Evolutionary conservation across 2,797 vertebrate species (phyloP).

Genomic region (Xenopus petersii): DNA sequence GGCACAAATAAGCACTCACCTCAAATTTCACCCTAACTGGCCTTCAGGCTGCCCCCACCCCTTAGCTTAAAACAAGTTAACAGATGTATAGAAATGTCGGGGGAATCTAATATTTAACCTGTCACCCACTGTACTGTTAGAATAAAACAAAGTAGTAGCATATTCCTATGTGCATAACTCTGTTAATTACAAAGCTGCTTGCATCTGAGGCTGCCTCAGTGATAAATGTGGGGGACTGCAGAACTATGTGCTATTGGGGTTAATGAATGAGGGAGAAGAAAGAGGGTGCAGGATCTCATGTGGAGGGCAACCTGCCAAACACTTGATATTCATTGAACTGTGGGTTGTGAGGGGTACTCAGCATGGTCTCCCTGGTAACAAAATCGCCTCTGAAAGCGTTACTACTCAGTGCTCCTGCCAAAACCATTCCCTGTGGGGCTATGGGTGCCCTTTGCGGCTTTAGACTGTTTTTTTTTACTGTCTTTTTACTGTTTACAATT

Average conservation of each 20-base stretch:
- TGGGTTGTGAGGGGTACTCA: slow-evolving; percentile 28
- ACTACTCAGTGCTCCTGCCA: slow-evolving; percentile 17
- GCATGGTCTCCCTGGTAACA: slow-evolving; percentile 36
- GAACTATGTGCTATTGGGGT: neutral
- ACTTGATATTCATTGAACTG: slow-evolving; percentile 30
- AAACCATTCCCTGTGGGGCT: slow-evolving; percentile 19
- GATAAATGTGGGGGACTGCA: neutral
- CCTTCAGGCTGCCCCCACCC: too few relatives aligned
- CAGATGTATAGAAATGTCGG: too few relatives aligned
- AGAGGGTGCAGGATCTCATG: slow-evolving; percentile 19
- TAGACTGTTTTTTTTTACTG: too few relatives aligned
- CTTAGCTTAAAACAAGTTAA: too few relatives aligned
- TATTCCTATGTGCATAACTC: neutral
- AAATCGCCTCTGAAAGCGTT: slow-evolving; percentile 21
- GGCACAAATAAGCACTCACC: too few relatives aligned
- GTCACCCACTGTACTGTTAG: too few relatives aligned
- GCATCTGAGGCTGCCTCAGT: neutral
- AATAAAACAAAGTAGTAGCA: too few relatives aligned
- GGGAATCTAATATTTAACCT: too few relatives aligned
- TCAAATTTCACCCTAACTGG: too few relatives aligned
- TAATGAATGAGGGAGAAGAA: slow-evolving; percentile 16
- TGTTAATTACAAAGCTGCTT: neutral
- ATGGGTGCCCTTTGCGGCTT: slow-evolving; percentile 6
- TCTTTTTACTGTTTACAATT: too few relatives aligned
- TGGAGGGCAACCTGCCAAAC: slow-evolving; percentile 37